Evolutionary conservation across 2,888 invertebrate species (phyloP), one percentile per base, ranked within the genome.

Genomic region (Phengaris alcon): DNA sequence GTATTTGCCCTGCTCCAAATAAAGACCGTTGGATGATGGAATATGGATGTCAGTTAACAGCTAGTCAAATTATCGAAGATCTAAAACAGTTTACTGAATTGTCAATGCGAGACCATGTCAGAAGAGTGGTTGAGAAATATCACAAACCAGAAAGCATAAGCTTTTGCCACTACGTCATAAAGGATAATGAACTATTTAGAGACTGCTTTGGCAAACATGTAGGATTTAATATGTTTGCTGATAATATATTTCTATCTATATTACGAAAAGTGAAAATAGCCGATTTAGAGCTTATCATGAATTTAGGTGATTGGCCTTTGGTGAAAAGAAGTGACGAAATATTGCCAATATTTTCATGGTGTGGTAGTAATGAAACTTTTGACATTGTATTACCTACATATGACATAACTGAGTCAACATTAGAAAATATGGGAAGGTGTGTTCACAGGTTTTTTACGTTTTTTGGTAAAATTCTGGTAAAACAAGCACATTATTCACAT

Each of bases 311-410:
- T 88, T 99, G 99, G 99, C 99, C 99, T 0, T 90, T 99, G 46
- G 95, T 96, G 2, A 93, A 94, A 76, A 94, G 93, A 79, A 87
- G 85, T 64, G 88, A 88, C 9, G 93, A 94, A 13, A 93, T 94
- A 12, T 94, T 96, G 78, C 98, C 99, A 2, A 95, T 99, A 78
- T 97, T 99, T 86, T 99, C 99, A 15, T 99, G 99, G 99, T 99
- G 99, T 89, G 98, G 98, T 1, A 98, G 98, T 78, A 94, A 95
- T 76, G 96, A 97, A 77, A 96, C 97, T 6, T 93, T 94, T 82
- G 99, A 99, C 87, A 98, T 99, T 85, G 95, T 98, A 51, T 94
- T 99, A 94, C 99, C 99, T 8, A 99, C 99, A 0, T 99, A 99
- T 89, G 99, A 99, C 86, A 94, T 99, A 72, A 98, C 98, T 0